These are phyloP conservation scores for Macaca fascicularis DNA, from an alignment of 2,113 vertebrate genomes.

Conservation along the genomic window T2T-MFA8v1.1 NC_088395.1:125823501-125824000, in stretches of 20 bases:
- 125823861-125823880: background rate
- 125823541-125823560: background rate
- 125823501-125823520: too few relatives aligned
- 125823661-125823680: background rate
- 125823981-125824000: too few relatives aligned
- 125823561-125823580: background rate
- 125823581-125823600: background rate
- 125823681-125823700: background rate
- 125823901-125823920: too few relatives aligned
- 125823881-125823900: background rate
- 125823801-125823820: background rate
- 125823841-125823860: background rate
- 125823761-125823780: background rate
- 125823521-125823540: background rate
- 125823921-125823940: too few relatives aligned
- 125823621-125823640: background rate
- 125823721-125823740: background rate
- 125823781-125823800: background rate
- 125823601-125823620: background rate
- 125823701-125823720: background rate
- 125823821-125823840: background rate
- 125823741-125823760: background rate
- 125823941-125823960: too few relatives aligned
- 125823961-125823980: too few relatives aligned
- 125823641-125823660: too few relatives aligned